phyloP scores from a whole-genome alignment of 1,140 invertebrate species.

The Drosophila insularis region DNA sequence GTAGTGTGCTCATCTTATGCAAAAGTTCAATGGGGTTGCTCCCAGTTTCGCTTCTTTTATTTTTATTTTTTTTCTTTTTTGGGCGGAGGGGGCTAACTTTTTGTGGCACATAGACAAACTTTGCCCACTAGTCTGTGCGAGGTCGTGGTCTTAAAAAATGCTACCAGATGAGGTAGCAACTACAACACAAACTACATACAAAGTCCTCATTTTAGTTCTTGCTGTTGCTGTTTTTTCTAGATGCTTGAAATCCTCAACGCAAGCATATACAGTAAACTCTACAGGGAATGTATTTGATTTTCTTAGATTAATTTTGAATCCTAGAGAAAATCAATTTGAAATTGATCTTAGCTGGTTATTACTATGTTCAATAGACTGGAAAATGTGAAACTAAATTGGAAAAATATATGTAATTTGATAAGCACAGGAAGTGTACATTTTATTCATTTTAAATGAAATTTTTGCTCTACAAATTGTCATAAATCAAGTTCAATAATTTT shows the following conservation, averaged over 20 bases:
- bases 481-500: too few relatives aligned
- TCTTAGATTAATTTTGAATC: not conserved
- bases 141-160: conserved; percentile 43
- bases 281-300: conserved; percentile 5
- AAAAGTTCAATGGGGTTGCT: conserved; percentile 62
- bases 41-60: conserved; percentile 25
- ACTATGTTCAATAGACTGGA: not conserved
- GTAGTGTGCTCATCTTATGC: conserved; percentile 33
- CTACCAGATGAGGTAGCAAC: conserved; percentile 57
- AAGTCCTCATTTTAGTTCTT: conserved; percentile 18
- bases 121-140: conserved; percentile 29
- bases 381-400: not conserved
- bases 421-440: not conserved
- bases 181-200: conserved; percentile 11
- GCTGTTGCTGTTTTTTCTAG: conserved; percentile 25
- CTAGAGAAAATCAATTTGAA: not conserved
- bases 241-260: conserved; percentile 24
- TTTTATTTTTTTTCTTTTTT: not conserved
- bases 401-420: not conserved
- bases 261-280: conserved; percentile 2
- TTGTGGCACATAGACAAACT: conserved; percentile 38
- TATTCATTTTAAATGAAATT: not conserved
- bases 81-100: conserved; percentile 37
- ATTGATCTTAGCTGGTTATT: not conserved
- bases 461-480: not conserved